phyloP scores from a whole-genome alignment of 2,888 invertebrate genomes.

The Hydriomena furcata region DNA sequence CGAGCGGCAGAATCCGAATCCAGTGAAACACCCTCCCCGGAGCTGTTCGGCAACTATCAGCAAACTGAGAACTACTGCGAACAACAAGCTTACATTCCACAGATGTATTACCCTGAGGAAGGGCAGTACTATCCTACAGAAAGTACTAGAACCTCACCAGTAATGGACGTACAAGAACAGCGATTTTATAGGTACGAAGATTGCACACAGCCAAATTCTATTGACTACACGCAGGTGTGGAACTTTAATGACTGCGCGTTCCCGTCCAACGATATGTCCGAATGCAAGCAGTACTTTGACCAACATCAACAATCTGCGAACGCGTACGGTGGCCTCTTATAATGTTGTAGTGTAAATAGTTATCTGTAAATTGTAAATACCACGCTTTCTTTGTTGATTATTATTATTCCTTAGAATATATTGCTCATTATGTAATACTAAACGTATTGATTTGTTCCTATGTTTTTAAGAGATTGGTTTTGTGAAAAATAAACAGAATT shows the following conservation, averaged over 20 bases:
- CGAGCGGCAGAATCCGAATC: conserved; percentile 74
- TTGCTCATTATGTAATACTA: conserved; percentile 36
- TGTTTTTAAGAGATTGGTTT: conserved; percentile 48
- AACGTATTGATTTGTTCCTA: conserved; percentile 53
- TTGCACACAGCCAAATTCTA: conserved; percentile 54
- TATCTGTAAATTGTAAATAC: conserved; percentile 46
- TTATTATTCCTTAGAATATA: conserved; percentile 39
- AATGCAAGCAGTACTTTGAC: conserved; percentile 69
- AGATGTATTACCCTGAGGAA: conserved; percentile 72
- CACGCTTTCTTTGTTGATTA: conserved; percentile 40
- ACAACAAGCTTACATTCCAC: conserved; percentile 63
- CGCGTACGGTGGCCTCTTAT: conserved; percentile 66
- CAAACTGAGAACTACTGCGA: conserved; percentile 71
- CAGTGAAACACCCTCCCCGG: conserved; percentile 84
- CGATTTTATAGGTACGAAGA: conserved; percentile 70
- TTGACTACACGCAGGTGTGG: conserved; percentile 67
- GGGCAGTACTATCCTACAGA: conserved; percentile 69
- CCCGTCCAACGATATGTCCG: conserved; percentile 53
- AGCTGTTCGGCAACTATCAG: conserved; percentile 73
- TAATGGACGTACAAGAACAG: conserved; percentile 64
- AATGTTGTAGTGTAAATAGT: conserved; percentile 56
- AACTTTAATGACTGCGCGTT: conserved; percentile 70
- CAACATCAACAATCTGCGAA: conserved; percentile 64
- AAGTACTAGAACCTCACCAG: conserved; percentile 62
- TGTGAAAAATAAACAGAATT: conserved; percentile 61